These are phyloP conservation scores for Drosophila anomelani DNA, from an alignment of 2,888 invertebrate species.

Conservation along the genomic window DNA sequence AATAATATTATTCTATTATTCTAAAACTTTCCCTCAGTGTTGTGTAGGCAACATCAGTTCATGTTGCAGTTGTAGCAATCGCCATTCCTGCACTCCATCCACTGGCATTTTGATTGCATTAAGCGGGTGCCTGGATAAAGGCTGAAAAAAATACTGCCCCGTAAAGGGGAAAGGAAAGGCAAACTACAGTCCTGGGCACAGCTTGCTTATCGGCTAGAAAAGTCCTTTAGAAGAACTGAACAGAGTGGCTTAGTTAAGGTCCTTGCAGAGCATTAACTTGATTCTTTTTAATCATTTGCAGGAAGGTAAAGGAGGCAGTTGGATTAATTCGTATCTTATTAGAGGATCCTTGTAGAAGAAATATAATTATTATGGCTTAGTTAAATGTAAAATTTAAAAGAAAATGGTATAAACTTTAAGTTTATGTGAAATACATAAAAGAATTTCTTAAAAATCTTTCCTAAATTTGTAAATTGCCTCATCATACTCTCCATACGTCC, in stretches of 20 bases:
- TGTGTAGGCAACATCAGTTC: constrained; percentile 8
- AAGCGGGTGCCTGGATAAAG: constrained; percentile 32
- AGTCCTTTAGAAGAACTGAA: constrained; percentile 10
- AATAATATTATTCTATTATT: neutral
- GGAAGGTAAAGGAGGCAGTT: too few species aligned
- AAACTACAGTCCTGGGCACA: neutral
- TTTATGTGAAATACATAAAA: too few species aligned
- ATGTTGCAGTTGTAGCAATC: constrained; percentile 29
- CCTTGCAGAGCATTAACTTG: neutral
- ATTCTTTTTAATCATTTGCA: constrained; percentile 5
- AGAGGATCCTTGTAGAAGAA: neutral
- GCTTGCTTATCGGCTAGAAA: constrained; percentile 23
- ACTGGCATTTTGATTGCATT: constrained; percentile 57
- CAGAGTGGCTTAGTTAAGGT: constrained; percentile 16
- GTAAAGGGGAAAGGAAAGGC: constrained; percentile 5
- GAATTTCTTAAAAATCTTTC: neutral
- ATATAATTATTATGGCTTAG: neutral
- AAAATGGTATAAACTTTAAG: too few species aligned
- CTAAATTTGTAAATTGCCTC: neutral
- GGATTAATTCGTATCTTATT: neutral
- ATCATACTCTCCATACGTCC: neutral
- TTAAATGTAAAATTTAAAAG: neutral
- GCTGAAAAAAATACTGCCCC: constrained; percentile 13
- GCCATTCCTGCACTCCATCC: constrained; percentile 37
- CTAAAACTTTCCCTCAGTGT: constrained; percentile 1